Conservation (phyloP, 2,888 invertebrate genomes). For the Agrochola lychnidis region DNA sequence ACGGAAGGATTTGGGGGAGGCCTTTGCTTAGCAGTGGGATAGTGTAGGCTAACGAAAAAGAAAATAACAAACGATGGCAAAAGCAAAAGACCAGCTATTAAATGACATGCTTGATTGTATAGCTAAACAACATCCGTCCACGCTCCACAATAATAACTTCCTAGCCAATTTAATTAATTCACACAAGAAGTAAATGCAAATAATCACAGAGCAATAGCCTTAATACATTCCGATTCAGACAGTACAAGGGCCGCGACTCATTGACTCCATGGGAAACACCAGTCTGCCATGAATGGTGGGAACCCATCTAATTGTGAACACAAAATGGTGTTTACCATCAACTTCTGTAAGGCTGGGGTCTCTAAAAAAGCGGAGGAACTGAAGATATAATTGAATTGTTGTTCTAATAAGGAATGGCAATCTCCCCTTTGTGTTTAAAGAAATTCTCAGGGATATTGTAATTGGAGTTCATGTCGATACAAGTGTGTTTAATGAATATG, state of each 20-base stretch:
- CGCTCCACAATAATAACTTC: background rate
- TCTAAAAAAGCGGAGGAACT: conserved; percentile 43
- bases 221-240: conserved; percentile 30
- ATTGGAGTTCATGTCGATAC: conserved; percentile 1
- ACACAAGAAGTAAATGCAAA: conserved; percentile 41
- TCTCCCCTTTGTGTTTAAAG: conserved; percentile 23
- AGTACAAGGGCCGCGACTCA: conserved; percentile 58
- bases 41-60: no score
- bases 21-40: no score
- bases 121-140: background rate
- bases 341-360: conserved; percentile 43
- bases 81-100: background rate
- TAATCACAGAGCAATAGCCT: conserved; percentile 20
- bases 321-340: conserved; percentile 65
- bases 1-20: no score
- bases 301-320: conserved; percentile 64
- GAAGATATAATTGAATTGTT: conserved; percentile 47
- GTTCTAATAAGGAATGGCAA: conserved; percentile 35
- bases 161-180: conserved; percentile 16
- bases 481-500: conserved; percentile 13
- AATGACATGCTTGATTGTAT: background rate
- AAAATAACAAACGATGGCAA: no score
- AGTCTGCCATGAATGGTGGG: conserved; percentile 70
- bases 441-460: conserved; percentile 60
- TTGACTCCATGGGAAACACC: conserved; percentile 73